Evolutionary conservation across 2,113 vertebrate genomes (phyloP).

Genomic region (Campylomormyrus numenius): DNA sequence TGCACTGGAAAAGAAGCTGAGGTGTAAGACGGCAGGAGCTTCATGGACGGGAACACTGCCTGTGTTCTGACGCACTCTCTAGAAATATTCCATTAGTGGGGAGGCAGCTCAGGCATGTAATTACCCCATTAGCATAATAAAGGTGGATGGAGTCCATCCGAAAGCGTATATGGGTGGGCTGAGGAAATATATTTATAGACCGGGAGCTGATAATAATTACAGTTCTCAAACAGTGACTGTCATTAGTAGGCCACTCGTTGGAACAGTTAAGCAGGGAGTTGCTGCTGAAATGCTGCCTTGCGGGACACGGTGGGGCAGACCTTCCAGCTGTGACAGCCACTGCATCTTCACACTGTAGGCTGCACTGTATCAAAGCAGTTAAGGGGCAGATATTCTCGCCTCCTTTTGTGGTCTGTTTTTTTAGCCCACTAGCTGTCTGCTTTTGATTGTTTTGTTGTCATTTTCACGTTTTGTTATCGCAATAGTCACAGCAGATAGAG

Average conservation of each 20-base stretch:
- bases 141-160: neutral
- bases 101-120: neutral
- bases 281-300: neutral
- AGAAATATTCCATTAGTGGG: neutral
- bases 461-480: neutral
- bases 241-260: neutral
- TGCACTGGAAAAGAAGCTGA: neutral
- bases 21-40: neutral
- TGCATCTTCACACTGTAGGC: neutral
- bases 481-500: neutral
- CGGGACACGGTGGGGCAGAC: neutral
- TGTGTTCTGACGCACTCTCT: neutral
- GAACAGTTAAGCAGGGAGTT: neutral
- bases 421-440: neutral
- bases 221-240: neutral
- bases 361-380: neutral
- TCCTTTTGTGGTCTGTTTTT: neutral
- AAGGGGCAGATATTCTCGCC: neutral
- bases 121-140: neutral
- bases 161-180: neutral
- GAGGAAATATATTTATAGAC: neutral
- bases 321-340: neutral
- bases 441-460: neutral
- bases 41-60: neutral
- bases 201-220: neutral